A percentile compares a stretch with the other conserved stretches of the same genome.
These are phyloP conservation scores for Noctua comes DNA, from an alignment of 2,888 invertebrate species.

Conservation along the genomic window DNA sequence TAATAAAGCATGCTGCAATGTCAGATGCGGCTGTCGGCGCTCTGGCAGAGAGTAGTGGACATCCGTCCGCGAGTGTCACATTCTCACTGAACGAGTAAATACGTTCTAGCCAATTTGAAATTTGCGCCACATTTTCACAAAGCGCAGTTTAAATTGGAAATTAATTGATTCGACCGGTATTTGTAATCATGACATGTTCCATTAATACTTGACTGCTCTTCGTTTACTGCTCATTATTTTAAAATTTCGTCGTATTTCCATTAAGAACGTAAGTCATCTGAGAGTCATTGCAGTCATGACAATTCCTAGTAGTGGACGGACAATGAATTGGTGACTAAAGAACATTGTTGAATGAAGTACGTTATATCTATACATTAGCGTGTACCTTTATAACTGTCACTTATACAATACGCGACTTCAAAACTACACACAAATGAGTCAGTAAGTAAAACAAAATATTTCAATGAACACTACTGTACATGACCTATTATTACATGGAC, in stretches of 20 bases:
- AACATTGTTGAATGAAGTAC: conserved; percentile 34
- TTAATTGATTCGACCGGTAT: conserved; percentile 35
- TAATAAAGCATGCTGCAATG: conserved; percentile 76
- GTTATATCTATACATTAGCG: conserved; percentile 5
- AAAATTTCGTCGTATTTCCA: conserved; percentile 6
- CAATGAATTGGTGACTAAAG: conserved; percentile 36
- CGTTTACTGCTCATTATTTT: conserved; percentile 10
- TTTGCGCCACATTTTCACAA: conserved; percentile 55
- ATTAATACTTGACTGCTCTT: conserved; percentile 23
- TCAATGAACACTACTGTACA: not conserved
- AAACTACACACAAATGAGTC: conserved; percentile 16
- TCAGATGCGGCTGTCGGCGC: conserved; percentile 72
- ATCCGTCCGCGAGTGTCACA: conserved; percentile 68
- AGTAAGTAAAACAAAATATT: conserved; percentile 4
- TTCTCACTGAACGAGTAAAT: conserved; percentile 71
- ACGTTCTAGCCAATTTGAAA: conserved; percentile 68
- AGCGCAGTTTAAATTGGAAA: conserved; percentile 41
- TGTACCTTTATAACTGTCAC: not conserved
- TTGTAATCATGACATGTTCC: conserved; percentile 31
- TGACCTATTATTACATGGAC: conserved; percentile 10
- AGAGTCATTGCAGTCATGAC: conserved; percentile 18
- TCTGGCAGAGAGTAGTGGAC: conserved; percentile 63
- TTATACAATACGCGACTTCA: not conserved
- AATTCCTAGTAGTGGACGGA: conserved; percentile 12
- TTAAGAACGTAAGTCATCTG: conserved; percentile 17